These are phyloP conservation scores for Lepidotrigona ventralis DNA, from an alignment of 1,140 invertebrate species.

Conservation along the genomic window DNA sequence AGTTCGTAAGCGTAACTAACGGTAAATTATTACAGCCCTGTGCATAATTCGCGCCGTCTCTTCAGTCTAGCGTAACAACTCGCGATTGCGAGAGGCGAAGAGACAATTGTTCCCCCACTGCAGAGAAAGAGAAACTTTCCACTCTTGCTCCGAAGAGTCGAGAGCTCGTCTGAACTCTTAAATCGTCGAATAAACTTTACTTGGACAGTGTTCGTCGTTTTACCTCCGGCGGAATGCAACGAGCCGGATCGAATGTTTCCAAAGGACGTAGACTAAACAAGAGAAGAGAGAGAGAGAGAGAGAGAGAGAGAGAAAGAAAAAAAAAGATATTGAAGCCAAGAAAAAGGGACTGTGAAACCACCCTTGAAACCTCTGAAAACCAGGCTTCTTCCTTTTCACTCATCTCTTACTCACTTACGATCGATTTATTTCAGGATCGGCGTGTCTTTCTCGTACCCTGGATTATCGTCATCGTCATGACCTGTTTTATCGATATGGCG, in stretches of 20 bases:
- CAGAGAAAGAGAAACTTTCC: neutral
- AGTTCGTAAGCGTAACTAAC: neutral
- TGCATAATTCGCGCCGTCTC: neutral
- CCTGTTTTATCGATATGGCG: slow-evolving; percentile 72
- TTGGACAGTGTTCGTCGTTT: slow-evolving; percentile 3
- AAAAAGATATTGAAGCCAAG: neutral
- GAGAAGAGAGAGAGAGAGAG: no score
- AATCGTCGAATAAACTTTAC: neutral
- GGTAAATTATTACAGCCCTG: neutral
- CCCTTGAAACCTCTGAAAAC: neutral
- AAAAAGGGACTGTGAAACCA: neutral
- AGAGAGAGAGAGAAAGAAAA: neutral
- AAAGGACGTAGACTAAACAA: neutral
- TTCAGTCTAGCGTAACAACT: no score
- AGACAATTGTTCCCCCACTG: neutral
- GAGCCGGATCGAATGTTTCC: slow-evolving; percentile 11
- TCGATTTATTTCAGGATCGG: slow-evolving; percentile 75
- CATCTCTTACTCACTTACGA: slow-evolving; percentile 8
- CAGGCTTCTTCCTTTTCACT: neutral
- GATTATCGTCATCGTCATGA: slow-evolving; percentile 73
- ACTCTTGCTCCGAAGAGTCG: neutral
- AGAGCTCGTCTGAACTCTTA: slow-evolving; percentile 1
- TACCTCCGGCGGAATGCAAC: neutral
- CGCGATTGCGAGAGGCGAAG: no score
- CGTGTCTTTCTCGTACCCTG: slow-evolving; percentile 77